phyloP scores from a whole-genome alignment of 1,140 invertebrate genomes.

The Ridgeia piscesae region DNA sequence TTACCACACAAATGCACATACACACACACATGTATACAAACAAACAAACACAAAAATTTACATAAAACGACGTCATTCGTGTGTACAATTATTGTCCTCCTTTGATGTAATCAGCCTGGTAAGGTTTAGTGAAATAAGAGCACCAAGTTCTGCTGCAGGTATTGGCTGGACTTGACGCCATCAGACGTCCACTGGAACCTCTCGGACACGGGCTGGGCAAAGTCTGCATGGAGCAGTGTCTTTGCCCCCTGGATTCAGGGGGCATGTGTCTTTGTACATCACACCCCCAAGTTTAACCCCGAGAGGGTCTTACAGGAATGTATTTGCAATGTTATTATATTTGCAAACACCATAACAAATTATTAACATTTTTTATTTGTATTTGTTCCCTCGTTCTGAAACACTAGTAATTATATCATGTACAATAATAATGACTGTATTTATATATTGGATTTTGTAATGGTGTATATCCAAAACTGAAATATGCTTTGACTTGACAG shows the following conservation, averaged over 20 bases:
- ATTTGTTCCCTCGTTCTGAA: too few species aligned
- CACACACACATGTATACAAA: too few species aligned
- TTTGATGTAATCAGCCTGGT: neutral
- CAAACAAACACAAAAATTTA: too few species aligned
- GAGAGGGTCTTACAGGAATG: constrained; percentile 44
- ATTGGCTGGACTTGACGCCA: constrained; percentile 45
- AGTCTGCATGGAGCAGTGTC: constrained; percentile 57
- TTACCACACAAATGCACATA: too few species aligned
- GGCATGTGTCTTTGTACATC: constrained; percentile 56
- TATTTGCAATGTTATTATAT: neutral
- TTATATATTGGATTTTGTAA: too few species aligned
- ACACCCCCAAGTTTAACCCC: constrained; percentile 48
- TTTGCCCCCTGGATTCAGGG: constrained; percentile 59
- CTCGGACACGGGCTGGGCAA: constrained; percentile 62
- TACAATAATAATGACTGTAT: too few species aligned
- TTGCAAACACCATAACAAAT: too few species aligned
- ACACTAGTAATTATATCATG: neutral
- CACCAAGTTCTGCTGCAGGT: constrained; percentile 38
- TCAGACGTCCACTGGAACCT: constrained; percentile 59
- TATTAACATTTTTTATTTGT: too few species aligned
- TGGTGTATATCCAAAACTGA: too few species aligned
- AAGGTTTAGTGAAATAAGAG: constrained; percentile 12
- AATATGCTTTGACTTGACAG: too few species aligned
- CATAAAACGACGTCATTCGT: too few species aligned
- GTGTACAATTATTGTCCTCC: neutral